Evolutionary conservation across 2,888 invertebrate genomes (phyloP).

Genomic region (Orthosia cruda): DNA sequence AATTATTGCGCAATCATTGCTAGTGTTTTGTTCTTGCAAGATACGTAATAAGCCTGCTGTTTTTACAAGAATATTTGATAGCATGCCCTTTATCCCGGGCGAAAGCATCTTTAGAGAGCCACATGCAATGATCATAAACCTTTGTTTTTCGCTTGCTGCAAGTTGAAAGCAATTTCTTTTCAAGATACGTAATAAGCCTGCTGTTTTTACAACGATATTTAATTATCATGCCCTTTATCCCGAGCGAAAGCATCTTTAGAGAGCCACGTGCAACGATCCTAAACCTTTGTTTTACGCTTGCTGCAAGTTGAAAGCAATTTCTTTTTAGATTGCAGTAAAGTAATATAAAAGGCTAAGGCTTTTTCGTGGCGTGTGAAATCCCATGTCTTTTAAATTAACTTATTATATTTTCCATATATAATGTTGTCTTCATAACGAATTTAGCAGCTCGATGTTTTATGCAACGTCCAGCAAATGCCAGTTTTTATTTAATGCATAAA

Average conservation of each 20-base stretch:
- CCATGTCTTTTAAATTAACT: not conserved
- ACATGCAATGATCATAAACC: not conserved
- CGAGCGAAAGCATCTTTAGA: no score
- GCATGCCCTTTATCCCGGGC: not conserved
- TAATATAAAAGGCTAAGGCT: not conserved
- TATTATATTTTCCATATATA: not conserved
- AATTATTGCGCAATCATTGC: no score
- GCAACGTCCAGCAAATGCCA: constrained; percentile 5
- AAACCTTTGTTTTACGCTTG: no score
- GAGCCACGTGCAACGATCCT: no score
- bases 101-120: not conserved
- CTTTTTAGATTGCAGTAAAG: not conserved
- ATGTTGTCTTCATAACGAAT: constrained; percentile 2
- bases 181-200: no score
- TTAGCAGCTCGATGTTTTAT: constrained; percentile 9
- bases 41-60: not conserved
- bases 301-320: no score
- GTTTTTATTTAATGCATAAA: constrained; percentile 21
- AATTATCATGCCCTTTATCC: no score
- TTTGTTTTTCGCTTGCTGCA: not conserved
- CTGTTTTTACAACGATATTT: no score
- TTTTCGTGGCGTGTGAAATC: not conserved
- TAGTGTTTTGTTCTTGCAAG: no score
- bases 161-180: not conserved
- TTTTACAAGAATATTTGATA: not conserved